Conservation (phyloP, 2,113 vertebrate species). For the Rhynchomys soricoides region DNA sequence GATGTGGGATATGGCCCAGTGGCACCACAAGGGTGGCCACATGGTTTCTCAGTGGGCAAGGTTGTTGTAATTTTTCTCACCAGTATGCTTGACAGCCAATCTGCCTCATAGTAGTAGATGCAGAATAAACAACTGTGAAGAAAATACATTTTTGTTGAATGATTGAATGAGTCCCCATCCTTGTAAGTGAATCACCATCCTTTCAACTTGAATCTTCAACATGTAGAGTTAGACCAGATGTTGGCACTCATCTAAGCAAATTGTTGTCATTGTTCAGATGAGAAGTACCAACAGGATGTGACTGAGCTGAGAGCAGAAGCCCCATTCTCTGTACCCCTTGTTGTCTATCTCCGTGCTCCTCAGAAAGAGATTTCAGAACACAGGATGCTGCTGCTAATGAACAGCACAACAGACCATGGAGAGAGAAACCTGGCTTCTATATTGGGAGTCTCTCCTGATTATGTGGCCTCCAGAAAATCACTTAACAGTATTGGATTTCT, state of each 20-base stretch:
- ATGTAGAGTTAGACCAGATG: background rate
- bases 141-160: background rate
- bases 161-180: background rate
- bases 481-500: conserved; percentile 56
- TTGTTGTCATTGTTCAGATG: background rate
- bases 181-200: background rate
- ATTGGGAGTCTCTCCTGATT: conserved; percentile 59
- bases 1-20: background rate
- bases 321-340: background rate
- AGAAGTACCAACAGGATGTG: background rate
- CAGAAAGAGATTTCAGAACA: conserved; percentile 48
- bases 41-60: background rate
- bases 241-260: background rate
- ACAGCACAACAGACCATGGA: background rate
- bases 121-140: conserved; percentile 25
- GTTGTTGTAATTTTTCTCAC: no score
- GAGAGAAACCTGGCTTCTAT: conserved; percentile 47
- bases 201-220: background rate
- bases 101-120: background rate
- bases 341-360: background rate
- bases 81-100: background rate
- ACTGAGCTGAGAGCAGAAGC: background rate
- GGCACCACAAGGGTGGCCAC: background rate
- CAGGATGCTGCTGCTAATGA: background rate
- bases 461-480: conserved; percentile 65